These are phyloP conservation scores for Patella vulgata DNA, from an alignment of 1,140 invertebrate genomes.

Conservation along the genomic window DNA sequence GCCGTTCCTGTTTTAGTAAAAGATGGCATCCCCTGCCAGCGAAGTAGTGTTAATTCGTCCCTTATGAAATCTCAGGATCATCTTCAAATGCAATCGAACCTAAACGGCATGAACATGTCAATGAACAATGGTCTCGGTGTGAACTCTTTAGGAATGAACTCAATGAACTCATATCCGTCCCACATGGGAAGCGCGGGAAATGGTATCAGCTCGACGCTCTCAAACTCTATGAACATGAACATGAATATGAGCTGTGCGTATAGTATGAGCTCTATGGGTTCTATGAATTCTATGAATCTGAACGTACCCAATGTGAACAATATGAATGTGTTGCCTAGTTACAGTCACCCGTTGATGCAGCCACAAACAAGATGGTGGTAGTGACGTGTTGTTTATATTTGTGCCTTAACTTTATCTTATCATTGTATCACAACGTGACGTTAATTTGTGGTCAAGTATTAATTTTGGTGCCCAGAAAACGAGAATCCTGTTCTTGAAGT, in stretches of 20 bases:
- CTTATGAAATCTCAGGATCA: constrained; percentile 52
- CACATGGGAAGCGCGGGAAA: constrained; percentile 4
- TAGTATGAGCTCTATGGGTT: constrained; percentile 43
- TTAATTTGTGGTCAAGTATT: too few species aligned
- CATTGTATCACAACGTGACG: too few species aligned
- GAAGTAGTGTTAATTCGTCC: constrained; percentile 26
- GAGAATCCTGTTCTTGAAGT: too few species aligned
- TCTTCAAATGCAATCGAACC: constrained; percentile 41
- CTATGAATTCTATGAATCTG: constrained; percentile 53
- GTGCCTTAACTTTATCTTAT: neutral
- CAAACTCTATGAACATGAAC: constrained; percentile 48
- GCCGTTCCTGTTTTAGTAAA: constrained; percentile 96
- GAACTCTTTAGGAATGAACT: constrained; percentile 36
- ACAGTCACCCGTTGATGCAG: constrained; percentile 68
- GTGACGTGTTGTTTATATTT: constrained; percentile 6
- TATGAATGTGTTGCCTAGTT: constrained; percentile 66
- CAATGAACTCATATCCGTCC: constrained; percentile 35
- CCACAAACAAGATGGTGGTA: constrained; percentile 60
- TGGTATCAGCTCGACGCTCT: constrained; percentile 20
- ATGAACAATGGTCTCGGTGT: constrained; percentile 39
- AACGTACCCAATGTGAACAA: constrained; percentile 52
- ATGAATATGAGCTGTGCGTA: constrained; percentile 58
- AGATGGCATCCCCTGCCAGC: constrained; percentile 85
- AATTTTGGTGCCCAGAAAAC: too few species aligned
- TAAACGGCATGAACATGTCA: constrained; percentile 35